Evolutionary conservation across 2,113 vertebrate genomes (phyloP), one percentile per base, ranked within the genome.

Genomic region (Cynocephalus volans): DNA sequence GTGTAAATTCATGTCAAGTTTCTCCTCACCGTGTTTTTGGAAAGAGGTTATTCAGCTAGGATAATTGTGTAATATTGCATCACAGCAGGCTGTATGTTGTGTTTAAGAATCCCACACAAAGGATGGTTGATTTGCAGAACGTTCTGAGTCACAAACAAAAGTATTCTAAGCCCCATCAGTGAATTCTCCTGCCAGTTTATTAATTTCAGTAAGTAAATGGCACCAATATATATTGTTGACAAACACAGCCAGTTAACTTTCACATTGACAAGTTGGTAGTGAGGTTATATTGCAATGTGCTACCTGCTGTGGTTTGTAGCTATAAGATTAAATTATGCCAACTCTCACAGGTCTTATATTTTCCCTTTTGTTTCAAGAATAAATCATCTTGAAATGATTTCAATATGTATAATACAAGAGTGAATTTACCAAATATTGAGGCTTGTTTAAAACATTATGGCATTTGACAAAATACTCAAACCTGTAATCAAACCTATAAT

Each of bases 21-120:
- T 91, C 80, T 58, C 41, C 58, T 95, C 90, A 89, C 70, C 52
- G 19, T 92, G 69, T 14, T 88, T 97, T 94, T 73, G 52, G 85
- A 85, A 96, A 94, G 79, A 97, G 77, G 62, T 88, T 97, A 94
- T 75, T 93, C 91, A 86, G 52, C 41, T 45, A 67, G 28, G 48
- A 88, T 90, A 92, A 94, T 73, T 97, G 48, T 93, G 26, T 92
- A 76, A 93, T 64, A 95, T 52, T 95, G 54, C 95, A 91, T 90
- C 65, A 62, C 45, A 80, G 31, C 33, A 75, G 75, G 50, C n/a
- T 94, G 24, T 84, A 90, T 92, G 97, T 97, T 88, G 90, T 67
- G 70, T 95, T 95, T 93, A 88, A 85, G 67, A 56, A 41, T 81
- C 5, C 45, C 60, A 85, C 21, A 58, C 69, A 97, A 88, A 97